These are phyloP conservation scores for Salvelinus sp. DNA, from an alignment of 2,113 vertebrate genomes.

Conservation along the genomic window DNA sequence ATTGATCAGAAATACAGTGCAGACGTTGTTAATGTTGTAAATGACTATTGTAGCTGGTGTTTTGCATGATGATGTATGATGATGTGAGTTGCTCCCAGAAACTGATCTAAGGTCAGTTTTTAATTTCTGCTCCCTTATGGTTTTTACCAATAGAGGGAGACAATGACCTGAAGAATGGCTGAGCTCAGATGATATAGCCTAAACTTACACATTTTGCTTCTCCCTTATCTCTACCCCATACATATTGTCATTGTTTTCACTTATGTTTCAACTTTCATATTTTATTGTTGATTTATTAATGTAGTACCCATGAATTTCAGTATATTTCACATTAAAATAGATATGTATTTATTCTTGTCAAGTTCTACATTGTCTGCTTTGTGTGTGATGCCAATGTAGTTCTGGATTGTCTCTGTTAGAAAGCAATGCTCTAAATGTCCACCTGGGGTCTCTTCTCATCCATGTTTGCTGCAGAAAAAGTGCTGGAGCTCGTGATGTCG, in stretches of 20 bases:
- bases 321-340: background rate
- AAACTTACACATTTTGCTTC: no score
- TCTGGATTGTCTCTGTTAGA: conserved; percentile 5
- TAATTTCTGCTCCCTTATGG: background rate
- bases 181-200: background rate
- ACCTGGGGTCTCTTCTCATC: conserved; percentile 67
- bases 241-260: no score
- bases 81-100: no score
- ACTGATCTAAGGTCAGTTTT: no score
- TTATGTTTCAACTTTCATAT: background rate
- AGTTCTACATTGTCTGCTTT: background rate
- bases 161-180: conserved; percentile 44
- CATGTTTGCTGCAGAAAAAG: conserved; percentile 34
- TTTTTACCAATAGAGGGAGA: conserved; percentile 59
- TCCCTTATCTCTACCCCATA: no score
- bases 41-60: no score
- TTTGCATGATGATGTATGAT: no score
- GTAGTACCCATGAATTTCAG: background rate
- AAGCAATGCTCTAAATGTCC: conserved; percentile 47
- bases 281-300: no score
- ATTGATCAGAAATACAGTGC: no score
- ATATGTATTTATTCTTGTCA: background rate
- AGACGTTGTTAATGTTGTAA: no score
- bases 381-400: no score
- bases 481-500: conserved; percentile 17